phyloP scores from a whole-genome alignment of 92 coral and sea anemone genomes.

The Bergia puertoricense region DNA sequence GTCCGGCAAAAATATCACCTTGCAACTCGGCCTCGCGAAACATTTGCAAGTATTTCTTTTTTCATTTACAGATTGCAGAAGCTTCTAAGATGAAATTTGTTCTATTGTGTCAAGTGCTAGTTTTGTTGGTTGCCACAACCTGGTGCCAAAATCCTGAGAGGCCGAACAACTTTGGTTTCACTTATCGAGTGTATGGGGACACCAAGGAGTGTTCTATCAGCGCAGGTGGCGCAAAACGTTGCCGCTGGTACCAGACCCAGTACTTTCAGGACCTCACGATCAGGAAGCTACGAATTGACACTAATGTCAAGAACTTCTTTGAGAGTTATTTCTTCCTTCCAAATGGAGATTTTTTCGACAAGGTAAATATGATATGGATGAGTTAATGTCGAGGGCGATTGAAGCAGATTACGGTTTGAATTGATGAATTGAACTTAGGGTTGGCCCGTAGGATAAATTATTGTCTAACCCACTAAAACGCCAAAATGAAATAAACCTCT shows the following conservation, averaged over 20 bases:
- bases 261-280: slow-evolving; percentile 3
- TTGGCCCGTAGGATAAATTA: too few species aligned
- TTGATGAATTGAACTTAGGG: too few species aligned
- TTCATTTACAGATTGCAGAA: background rate
- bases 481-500: too few species aligned
- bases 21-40: too few species aligned
- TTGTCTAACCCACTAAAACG: too few species aligned
- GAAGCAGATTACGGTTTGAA: too few species aligned
- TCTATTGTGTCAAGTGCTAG: background rate
- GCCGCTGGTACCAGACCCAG: slow-evolving; percentile 32
- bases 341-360: background rate
- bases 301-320: background rate
- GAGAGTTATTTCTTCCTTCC: slow-evolving; percentile 6
- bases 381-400: too few species aligned
- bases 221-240: background rate
- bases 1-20: too few species aligned
- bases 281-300: slow-evolving; percentile 16
- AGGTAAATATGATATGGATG: background rate
- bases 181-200: slow-evolving; percentile 18
- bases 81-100: background rate
- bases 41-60: too few species aligned
- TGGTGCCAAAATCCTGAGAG: slow-evolving; percentile 10
- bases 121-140: background rate
- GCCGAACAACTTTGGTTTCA: slow-evolving; percentile 14
- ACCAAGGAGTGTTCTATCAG: background rate